Conservation (phyloP, 2,888 invertebrate species). For the Apamea sordens region DNA sequence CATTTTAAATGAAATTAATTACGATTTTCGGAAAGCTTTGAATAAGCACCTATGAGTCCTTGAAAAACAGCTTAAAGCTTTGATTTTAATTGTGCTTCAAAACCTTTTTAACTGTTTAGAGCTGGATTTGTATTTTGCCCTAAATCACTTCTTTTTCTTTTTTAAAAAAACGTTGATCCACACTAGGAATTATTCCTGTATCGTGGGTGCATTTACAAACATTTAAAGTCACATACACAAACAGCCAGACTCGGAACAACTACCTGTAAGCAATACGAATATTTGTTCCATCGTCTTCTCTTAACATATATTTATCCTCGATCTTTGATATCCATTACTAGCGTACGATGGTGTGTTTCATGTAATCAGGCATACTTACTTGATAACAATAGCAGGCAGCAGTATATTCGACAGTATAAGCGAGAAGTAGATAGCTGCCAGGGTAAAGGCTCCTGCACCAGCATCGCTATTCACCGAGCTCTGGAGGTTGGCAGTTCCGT, state of each 20-base stretch:
- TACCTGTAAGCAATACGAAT: too few relatives aligned
- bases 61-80: neutral
- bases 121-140: too few relatives aligned
- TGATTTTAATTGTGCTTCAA: neutral
- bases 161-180: too few relatives aligned
- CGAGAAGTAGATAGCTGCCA: constrained; percentile 96
- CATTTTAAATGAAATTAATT: neutral
- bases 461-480: constrained; percentile 96
- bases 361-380: constrained; percentile 86
- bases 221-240: too few relatives aligned
- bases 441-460: constrained; percentile 95
- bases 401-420: constrained; percentile 97
- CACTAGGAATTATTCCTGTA: too few relatives aligned
- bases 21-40: neutral
- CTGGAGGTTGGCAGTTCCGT: constrained; percentile 95
- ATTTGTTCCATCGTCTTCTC: too few relatives aligned
- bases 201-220: too few relatives aligned
- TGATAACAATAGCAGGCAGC: constrained; percentile 95
- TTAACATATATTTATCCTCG: neutral
- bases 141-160: neutral
- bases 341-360: neutral
- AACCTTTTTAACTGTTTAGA: neutral
- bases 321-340: neutral
- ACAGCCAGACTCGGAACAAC: too few relatives aligned
- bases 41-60: neutral